A percentile compares a stretch with the other conserved stretches of the same genome.
Evolutionary conservation across 2,888 invertebrate genomes (phyloP).

Genomic region (Nymphalis urticae): DNA sequence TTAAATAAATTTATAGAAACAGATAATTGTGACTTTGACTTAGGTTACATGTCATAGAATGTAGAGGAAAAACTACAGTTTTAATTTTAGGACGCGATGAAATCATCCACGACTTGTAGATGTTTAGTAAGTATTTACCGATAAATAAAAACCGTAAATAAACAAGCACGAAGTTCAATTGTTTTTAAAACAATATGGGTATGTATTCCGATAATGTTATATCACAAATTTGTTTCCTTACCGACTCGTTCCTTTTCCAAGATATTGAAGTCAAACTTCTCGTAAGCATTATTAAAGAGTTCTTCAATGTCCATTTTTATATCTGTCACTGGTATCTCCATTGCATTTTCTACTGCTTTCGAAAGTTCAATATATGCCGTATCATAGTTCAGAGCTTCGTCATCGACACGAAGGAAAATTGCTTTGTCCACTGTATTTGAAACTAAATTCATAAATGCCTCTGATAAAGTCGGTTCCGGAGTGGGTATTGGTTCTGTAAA

Average conservation of each 20-base stretch:
- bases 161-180: too few relatives aligned
- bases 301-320: conserved; percentile 61
- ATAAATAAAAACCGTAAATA: too few relatives aligned
- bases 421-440: conserved; percentile 69
- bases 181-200: too few relatives aligned
- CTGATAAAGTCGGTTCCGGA: conserved; percentile 62
- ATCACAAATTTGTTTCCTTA: conserved; percentile 36
- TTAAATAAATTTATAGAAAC: too few relatives aligned
- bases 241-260: conserved; percentile 63
- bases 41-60: too few relatives aligned
- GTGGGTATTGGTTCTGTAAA: conserved; percentile 59
- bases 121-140: too few relatives aligned
- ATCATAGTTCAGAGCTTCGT: conserved; percentile 58
- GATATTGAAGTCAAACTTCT: conserved; percentile 59
- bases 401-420: conserved; percentile 57
- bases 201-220: too few relatives aligned
- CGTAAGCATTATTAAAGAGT: conserved; percentile 56
- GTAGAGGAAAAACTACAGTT: too few relatives aligned
- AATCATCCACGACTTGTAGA: too few relatives aligned
- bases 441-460: conserved; percentile 53
- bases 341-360: conserved; percentile 65
- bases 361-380: conserved; percentile 66
- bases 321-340: conserved; percentile 69
- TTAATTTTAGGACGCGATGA: too few relatives aligned
- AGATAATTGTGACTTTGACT: too few relatives aligned